A percentile compares a stretch with the other conserved stretches of the same genome.
Evolutionary conservation across 2,113 vertebrate genomes (phyloP).

Genomic region (Sebastes schlegelii): DNA sequence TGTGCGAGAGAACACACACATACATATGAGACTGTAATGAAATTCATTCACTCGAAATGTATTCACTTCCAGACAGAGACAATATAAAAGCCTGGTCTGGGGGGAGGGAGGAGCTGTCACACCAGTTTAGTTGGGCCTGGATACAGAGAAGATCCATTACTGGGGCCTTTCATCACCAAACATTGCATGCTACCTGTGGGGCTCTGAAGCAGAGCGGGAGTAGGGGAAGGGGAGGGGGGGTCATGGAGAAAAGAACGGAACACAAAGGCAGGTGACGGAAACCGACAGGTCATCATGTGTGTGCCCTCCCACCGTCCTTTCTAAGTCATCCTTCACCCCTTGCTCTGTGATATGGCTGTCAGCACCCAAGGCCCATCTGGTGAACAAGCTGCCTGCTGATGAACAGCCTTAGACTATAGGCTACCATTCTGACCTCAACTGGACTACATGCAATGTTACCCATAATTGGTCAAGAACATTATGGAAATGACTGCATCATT

Average conservation of each 20-base stretch:
- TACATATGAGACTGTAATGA: constrained; percentile 36
- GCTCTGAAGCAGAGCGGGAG: constrained; percentile 42
- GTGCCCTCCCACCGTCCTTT: constrained; percentile 51
- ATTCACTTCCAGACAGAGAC: constrained; percentile 57
- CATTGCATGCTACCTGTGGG: constrained; percentile 68
- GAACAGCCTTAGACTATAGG: constrained; percentile 33
- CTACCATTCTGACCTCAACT: constrained; percentile 10
- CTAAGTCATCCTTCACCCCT: constrained; percentile 62
- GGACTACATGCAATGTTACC: neutral
- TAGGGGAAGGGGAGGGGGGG: neutral
- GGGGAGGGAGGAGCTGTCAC: constrained; percentile 69
- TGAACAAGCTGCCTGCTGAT: constrained; percentile 63
- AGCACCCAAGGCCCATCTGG: constrained; percentile 60
- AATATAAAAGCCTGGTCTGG: constrained; percentile 52
- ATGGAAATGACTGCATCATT: neutral
- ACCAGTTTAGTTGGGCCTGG: constrained; percentile 65
- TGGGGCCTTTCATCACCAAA: constrained; percentile 73
- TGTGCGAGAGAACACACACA: constrained; percentile 12
- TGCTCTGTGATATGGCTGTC: constrained; percentile 27
- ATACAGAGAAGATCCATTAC: constrained; percentile 74
- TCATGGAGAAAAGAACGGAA: constrained; percentile 35
- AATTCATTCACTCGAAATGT: constrained; percentile 64
- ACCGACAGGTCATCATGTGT: constrained; percentile 68
- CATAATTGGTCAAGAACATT: neutral
- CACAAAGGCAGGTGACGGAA: constrained; percentile 73